A percentile compares a stretch with the other conserved stretches of the same genome.
Evolutionary conservation across 2,888 invertebrate genomes (phyloP).

Genomic region (Frankliniella intonsa): DNA sequence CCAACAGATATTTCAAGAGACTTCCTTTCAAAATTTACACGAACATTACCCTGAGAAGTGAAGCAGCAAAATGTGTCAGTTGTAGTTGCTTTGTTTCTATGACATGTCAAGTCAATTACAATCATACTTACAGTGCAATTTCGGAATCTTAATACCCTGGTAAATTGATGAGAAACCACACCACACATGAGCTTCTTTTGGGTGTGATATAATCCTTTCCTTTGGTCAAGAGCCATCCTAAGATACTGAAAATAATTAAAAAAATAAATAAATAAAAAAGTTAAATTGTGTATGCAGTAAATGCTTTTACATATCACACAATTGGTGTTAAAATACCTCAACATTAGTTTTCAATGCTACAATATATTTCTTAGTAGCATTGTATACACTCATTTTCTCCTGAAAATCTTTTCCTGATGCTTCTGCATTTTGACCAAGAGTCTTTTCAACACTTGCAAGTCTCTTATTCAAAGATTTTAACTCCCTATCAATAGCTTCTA

Average conservation of each 20-base stretch:
- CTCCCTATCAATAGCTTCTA: neutral
- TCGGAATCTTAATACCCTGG: slow-evolving; percentile 53
- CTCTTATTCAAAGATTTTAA: neutral
- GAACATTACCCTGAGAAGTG: slow-evolving; percentile 41
- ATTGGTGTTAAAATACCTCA: neutral
- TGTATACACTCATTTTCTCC: neutral
- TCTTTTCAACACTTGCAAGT: slow-evolving; percentile 4
- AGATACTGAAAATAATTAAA: slow-evolving; percentile 13
- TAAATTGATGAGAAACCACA: slow-evolving; percentile 50
- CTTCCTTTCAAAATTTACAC: slow-evolving; percentile 50
- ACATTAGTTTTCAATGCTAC: neutral
- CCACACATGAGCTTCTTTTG: slow-evolving; percentile 47
- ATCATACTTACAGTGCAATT: slow-evolving; percentile 53
- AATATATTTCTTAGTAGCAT: neutral
- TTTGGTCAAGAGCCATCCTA: neutral
- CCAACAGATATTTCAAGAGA: slow-evolving; percentile 53
- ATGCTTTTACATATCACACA: neutral
- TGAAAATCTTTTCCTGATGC: neutral
- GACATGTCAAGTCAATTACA: too few relatives aligned
- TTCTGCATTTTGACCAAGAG: neutral
- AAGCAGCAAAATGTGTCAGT: slow-evolving; percentile 30
- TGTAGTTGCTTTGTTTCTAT: neutral
- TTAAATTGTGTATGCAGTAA: neutral
- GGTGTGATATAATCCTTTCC: slow-evolving; percentile 44
- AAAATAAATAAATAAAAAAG: slow-evolving; percentile 29